These are phyloP conservation scores for Cephus cinctus DNA, from an alignment of 1,140 invertebrate species.

Conservation along the genomic window DNA sequence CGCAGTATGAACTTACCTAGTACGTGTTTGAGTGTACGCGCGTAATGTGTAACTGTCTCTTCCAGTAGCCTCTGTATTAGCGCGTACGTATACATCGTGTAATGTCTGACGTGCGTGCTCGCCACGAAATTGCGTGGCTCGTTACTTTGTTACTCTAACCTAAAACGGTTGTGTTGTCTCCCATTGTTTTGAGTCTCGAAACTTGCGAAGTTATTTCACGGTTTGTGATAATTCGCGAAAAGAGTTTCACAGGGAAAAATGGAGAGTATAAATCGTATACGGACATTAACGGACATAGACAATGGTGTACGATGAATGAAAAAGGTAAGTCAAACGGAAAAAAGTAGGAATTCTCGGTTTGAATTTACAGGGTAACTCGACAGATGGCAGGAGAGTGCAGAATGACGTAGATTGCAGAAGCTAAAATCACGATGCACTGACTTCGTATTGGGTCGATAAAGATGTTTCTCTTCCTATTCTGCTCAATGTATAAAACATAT, in stretches of 20 bases:
- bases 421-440: too few relatives aligned
- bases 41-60: slow-evolving; percentile 47
- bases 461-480: too few relatives aligned
- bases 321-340: slow-evolving; percentile 1
- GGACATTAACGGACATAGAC: slow-evolving; percentile 20
- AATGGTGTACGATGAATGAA: slow-evolving; percentile 13
- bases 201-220: slow-evolving; percentile 27
- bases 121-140: neutral
- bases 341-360: too few relatives aligned
- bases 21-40: slow-evolving; percentile 33
- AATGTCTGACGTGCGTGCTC: neutral
- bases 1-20: slow-evolving; percentile 57
- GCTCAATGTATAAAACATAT: too few relatives aligned
- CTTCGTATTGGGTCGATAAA: too few relatives aligned
- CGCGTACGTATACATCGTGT: too few relatives aligned
- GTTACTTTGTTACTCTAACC: slow-evolving; percentile 1
- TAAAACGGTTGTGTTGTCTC: slow-evolving; percentile 16
- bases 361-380: too few relatives aligned
- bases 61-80: too few relatives aligned
- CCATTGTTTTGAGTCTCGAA: slow-evolving; percentile 21
- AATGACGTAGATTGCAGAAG: too few relatives aligned
- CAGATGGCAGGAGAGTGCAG: too few relatives aligned
- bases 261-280: slow-evolving; percentile 35
- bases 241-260: slow-evolving; percentile 14
- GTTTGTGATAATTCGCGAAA: slow-evolving; percentile 13